A percentile compares a stretch with the other conserved stretches of the same genome.
These are phyloP conservation scores for Theropithecus gelada DNA, from an alignment of 2,113 vertebrate genomes.

Conservation along the genomic window DNA sequence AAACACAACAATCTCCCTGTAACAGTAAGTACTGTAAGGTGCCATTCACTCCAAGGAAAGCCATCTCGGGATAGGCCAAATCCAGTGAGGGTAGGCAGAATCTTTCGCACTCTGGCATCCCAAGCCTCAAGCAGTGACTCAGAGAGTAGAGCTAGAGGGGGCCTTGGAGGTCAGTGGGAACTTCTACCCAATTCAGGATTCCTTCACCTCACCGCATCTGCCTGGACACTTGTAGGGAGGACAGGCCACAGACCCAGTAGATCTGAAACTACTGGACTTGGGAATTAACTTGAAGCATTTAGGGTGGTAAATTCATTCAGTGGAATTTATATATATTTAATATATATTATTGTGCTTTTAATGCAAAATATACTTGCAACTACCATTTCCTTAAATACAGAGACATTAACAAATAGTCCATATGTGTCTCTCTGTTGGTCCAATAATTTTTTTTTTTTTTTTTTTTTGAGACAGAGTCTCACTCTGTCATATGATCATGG, in stretches of 20 bases:
- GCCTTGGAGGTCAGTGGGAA: not conserved
- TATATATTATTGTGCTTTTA: not conserved
- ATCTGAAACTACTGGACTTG: not conserved
- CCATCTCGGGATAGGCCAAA: not conserved
- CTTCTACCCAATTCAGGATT: not conserved
- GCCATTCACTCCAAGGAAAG: constrained; percentile 1
- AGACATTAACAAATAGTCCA: not conserved
- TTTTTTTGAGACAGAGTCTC: too few relatives aligned
- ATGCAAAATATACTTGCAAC: constrained; percentile 6
- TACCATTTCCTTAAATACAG: not conserved
- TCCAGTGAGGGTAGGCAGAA: not conserved
- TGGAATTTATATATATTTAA: not conserved
- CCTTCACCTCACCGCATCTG: not conserved
- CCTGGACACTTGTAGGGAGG: not conserved
- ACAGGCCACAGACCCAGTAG: not conserved
- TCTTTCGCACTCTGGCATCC: not conserved
- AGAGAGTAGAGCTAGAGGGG: not conserved
- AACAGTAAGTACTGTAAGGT: not conserved
- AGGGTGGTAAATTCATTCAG: not conserved
- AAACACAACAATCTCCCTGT: not conserved
- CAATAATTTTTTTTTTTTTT: not conserved
- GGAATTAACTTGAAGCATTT: not conserved
- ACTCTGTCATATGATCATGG: too few relatives aligned
- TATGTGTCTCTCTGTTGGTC: constrained; percentile 5
- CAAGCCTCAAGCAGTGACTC: not conserved